Percentiles rank a stretch among this genome's conserved stretches.
These are phyloP conservation scores for Theonella swinhoei DNA, from an alignment of 37 sponge, comb jelly and placozoan genomes.

Conservation along the genomic window DNA sequence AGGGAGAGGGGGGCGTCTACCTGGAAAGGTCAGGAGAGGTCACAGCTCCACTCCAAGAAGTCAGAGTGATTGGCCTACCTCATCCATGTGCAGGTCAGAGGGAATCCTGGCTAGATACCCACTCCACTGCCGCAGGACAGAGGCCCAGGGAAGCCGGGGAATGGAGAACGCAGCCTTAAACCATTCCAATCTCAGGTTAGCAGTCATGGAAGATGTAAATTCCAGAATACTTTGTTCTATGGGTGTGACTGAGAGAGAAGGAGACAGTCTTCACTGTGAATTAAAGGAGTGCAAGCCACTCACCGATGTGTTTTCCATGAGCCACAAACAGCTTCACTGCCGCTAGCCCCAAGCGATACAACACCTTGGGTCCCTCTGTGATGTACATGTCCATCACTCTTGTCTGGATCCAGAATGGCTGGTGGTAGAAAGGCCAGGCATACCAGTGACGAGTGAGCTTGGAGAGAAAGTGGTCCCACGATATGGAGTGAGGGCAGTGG, in stretches of 20 bases:
- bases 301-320: not conserved
- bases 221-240: slow-evolving; percentile 7
- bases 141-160: slow-evolving; percentile 11
- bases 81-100: not conserved
- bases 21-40: not conserved
- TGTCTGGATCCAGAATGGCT: slow-evolving; percentile 79
- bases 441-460: slow-evolving; percentile 50
- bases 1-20: not conserved
- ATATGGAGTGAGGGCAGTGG: slow-evolving; percentile 37
- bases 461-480: slow-evolving; percentile 25
- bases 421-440: slow-evolving; percentile 64
- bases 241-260: not conserved
- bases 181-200: slow-evolving; percentile 39
- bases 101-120: not conserved
- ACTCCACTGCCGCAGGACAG: slow-evolving; percentile 18
- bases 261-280: not conserved
- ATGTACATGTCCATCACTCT: slow-evolving; percentile 75
- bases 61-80: not conserved
- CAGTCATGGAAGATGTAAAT: not conserved
- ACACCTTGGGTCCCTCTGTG: slow-evolving; percentile 77
- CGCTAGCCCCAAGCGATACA: slow-evolving; percentile 73
- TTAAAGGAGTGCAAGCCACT: not conserved
- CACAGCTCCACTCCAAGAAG: not conserved
- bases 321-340: slow-evolving; percentile 52
- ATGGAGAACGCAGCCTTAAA: slow-evolving; percentile 41